Evolutionary conservation across 2,888 invertebrate genomes (phyloP), one percentile per base, ranked within the genome.

Genomic region (Eupithecia centaureata): DNA sequence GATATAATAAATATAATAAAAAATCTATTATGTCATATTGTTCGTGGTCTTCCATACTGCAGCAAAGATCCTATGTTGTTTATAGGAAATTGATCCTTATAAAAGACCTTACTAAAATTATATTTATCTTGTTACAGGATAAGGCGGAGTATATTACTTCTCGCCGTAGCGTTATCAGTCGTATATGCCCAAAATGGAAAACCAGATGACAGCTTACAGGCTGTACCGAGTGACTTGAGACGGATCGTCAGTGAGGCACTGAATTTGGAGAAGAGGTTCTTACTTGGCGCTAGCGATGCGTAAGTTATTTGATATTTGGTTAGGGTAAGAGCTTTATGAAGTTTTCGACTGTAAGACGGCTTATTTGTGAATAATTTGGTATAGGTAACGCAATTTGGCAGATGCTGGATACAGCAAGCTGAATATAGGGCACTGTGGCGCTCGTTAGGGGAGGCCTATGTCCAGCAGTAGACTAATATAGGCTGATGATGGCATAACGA

Each of bases 191-290:
- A 90, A 76, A 90, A 87, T 77, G 82, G 77, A 75, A 91, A 86
- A 75, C 52, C 82, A 73, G 92, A 92, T 67, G 91, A 90, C 65
- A 85, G 83, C 71, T 76, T 87, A 60, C 91, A 90, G 73, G 84
- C 89, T 12, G 94, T 93, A 52, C 93, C 93, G 1, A 92, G 90
- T 70, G 94, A 94, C 69, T 78, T 94, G 51, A 78, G 92, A 57
- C 81, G 94, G 67, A 84, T 86, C 5, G 92, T 90, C 71, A 92
- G 91, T 67, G 93, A 93, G 76, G 94, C 94, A 8, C 69, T 94
- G 22, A 88, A 91, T 28, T 80, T 92, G 71, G 94, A 94, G 71
- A 86, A 89, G 65, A 86, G 92, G 70, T 91, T 87, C 61, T 75
- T 86, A 52, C 80, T 86, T 71, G 91, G 91, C 60, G 90, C 87